Percentiles rank a stretch among this genome's conserved stretches.
These are phyloP conservation scores for Acleris laterana DNA, from an alignment of 2,888 invertebrate genomes.

Conservation along the genomic window DNA sequence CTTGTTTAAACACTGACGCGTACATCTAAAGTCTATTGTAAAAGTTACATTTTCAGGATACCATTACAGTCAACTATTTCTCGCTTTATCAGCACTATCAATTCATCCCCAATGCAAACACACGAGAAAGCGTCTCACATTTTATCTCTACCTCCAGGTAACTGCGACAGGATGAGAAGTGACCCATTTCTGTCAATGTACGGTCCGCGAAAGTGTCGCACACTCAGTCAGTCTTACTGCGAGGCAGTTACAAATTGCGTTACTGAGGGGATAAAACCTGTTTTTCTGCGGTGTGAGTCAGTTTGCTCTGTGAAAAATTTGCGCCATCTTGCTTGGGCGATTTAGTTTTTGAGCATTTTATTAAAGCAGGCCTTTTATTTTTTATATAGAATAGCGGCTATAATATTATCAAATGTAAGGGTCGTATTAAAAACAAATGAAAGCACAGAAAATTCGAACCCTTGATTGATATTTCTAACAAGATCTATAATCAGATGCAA, in stretches of 20 bases:
- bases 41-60: too few relatives aligned
- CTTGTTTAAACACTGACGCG: not conserved
- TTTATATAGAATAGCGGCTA: not conserved
- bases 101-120: slow-evolving; percentile 39
- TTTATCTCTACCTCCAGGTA: slow-evolving; percentile 41
- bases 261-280: slow-evolving; percentile 31
- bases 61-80: not conserved
- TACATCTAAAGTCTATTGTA: too few relatives aligned
- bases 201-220: slow-evolving; percentile 50
- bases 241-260: slow-evolving; percentile 35
- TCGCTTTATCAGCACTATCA: slow-evolving; percentile 26
- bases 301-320: slow-evolving; percentile 26
- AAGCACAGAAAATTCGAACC: too few relatives aligned
- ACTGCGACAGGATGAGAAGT: slow-evolving; percentile 50
- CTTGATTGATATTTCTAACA: too few relatives aligned
- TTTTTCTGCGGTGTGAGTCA: slow-evolving; percentile 27
- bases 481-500: too few relatives aligned
- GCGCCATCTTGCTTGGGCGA: slow-evolving; percentile 21
- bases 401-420: too few relatives aligned
- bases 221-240: slow-evolving; percentile 44
- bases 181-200: slow-evolving; percentile 60
- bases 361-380: not conserved
- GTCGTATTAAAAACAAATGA: too few relatives aligned
- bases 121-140: slow-evolving; percentile 37
- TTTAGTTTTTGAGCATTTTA: slow-evolving; percentile 11